A percentile compares a stretch with the other conserved stretches of the same genome.
These are phyloP conservation scores for Symphodus melops DNA, from an alignment of 2,113 vertebrate species.

Conservation along the genomic window DNA sequence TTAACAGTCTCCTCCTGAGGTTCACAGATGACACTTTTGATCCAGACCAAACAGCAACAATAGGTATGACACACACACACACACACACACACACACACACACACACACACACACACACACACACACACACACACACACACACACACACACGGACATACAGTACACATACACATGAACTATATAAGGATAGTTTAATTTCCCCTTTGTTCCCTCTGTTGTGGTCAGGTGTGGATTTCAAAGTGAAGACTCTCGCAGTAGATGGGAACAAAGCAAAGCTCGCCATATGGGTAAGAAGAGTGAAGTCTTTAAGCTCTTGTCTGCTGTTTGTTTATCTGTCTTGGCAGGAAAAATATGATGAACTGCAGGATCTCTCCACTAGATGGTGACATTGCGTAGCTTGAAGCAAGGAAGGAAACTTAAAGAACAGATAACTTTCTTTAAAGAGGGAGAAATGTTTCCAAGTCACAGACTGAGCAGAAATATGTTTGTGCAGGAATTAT, in stretches of 20 bases:
- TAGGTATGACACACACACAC: constrained; percentile 82
- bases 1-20: constrained; percentile 80
- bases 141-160: background rate
- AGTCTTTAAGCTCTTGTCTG: background rate
- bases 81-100: background rate
- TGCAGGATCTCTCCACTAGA: constrained; percentile 35
- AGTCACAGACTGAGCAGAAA: background rate
- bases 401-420: background rate
- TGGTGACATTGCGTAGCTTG: constrained; percentile 43
- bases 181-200: background rate
- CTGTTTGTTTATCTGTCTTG: background rate
- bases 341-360: constrained; percentile 49
- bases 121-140: constrained; percentile 14
- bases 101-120: constrained; percentile 13
- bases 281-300: constrained; percentile 92
- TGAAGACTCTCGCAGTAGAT: constrained; percentile 97
- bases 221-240: constrained; percentile 98
- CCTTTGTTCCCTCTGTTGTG: background rate
- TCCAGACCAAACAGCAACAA: constrained; percentile 95
- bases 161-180: background rate
- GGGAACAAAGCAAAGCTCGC: constrained; percentile 98
- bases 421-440: background rate
- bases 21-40: constrained; percentile 99
- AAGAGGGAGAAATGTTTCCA: background rate
- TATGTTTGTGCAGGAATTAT: background rate